Conservation (phyloP, 2,888 invertebrate genomes). For the Epirrita christyi region DNA sequence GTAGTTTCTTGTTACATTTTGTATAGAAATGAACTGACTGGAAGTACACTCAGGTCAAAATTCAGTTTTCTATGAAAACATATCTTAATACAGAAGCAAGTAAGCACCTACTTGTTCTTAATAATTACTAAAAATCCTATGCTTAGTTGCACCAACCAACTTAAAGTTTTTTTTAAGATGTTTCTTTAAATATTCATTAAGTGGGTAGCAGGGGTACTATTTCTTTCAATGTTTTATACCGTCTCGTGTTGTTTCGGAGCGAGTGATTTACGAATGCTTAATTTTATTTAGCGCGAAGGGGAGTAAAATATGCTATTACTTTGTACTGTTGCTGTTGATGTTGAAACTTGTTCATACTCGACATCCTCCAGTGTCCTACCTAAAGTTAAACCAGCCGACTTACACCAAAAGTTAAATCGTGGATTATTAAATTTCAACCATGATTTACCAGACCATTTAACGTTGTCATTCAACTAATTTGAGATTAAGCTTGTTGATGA, state of each 20-base stretch:
- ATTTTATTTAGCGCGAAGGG: conserved; percentile 14
- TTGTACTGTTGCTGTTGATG: background rate
- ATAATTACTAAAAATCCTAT: background rate
- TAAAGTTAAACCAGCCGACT: too few species aligned
- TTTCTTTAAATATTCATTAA: background rate
- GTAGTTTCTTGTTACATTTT: too few species aligned
- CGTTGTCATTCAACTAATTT: too few species aligned
- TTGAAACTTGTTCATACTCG: background rate
- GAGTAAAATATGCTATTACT: background rate
- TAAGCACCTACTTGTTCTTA: background rate
- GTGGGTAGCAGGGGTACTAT: conserved; percentile 6
- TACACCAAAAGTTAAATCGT: too few species aligned
- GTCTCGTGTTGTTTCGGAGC: conserved; percentile 4
- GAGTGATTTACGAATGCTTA: conserved; percentile 18
- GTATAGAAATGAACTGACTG: too few species aligned
- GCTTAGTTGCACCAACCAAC: conserved; percentile 14
- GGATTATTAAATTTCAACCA: too few species aligned
- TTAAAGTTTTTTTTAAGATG: conserved; percentile 11
- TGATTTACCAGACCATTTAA: too few species aligned
- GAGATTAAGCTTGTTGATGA: too few species aligned
- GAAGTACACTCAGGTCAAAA: too few species aligned
- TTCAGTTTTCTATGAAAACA: too few species aligned
- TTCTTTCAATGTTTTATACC: conserved; percentile 13
- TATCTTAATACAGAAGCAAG: too few species aligned
- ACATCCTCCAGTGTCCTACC: background rate